A percentile compares a stretch with the other conserved stretches of the same genome.
Evolutionary conservation across 1,140 invertebrate genomes (phyloP).

Genomic region (Zaprionus vittiger): DNA sequence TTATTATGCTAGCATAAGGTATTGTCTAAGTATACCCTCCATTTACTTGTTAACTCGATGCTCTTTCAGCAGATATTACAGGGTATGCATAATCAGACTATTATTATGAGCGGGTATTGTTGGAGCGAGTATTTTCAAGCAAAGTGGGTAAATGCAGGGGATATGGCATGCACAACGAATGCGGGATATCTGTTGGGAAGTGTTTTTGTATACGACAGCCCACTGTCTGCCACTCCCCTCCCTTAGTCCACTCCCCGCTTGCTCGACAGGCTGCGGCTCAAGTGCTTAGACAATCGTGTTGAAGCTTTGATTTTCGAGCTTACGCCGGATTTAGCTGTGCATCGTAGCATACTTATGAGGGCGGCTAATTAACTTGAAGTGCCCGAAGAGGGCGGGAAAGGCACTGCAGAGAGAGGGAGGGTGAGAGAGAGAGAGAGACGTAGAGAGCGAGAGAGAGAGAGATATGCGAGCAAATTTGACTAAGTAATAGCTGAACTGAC

Average conservation of each 20-base stretch:
- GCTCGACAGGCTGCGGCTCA: slow-evolving; percentile 20
- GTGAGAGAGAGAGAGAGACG: not conserved
- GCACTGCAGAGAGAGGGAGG: too few relatives aligned
- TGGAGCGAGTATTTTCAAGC: not conserved
- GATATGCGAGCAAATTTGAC: slow-evolving; percentile 51
- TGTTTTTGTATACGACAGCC: slow-evolving; percentile 30
- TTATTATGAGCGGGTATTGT: not conserved
- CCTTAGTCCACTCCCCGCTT: not conserved
- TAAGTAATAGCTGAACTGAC: slow-evolving; percentile 67
- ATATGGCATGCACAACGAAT: not conserved
- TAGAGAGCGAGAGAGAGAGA: not conserved
- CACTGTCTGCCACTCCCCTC: not conserved
- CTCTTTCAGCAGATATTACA: not conserved
- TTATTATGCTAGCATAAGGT: too few relatives aligned
- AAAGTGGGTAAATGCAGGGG: not conserved
- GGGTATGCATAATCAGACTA: slow-evolving; percentile 15
- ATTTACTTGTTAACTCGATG: not conserved
- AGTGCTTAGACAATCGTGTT: slow-evolving; percentile 81
- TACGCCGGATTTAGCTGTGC: slow-evolving; percentile 60
- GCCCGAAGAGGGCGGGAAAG: slow-evolving; percentile 39
- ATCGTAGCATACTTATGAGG: slow-evolving; percentile 69
- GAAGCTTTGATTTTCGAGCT: slow-evolving; percentile 80
- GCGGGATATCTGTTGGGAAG: slow-evolving; percentile 29
- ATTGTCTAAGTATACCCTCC: not conserved
- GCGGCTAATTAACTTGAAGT: slow-evolving; percentile 76